Base-by-base conservation (phyloP, 2,113 vertebrate species). In the Otocyon megalotis region DNA sequence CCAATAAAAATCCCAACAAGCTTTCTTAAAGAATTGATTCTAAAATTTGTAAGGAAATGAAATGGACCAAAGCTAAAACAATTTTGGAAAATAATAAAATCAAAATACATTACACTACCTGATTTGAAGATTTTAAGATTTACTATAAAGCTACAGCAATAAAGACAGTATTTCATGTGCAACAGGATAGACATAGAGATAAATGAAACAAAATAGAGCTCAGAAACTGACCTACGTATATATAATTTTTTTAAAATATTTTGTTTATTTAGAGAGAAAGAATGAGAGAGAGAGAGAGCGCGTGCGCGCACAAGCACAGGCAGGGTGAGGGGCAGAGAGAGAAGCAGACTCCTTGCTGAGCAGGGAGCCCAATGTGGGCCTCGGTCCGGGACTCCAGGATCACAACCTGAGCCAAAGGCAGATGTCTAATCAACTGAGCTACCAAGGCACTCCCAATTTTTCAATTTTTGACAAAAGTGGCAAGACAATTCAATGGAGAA, bases 81-180 rank as follows among this genome's bases (percentile, higher is more conserved):
- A 43, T 85, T 93, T 17, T 32, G 62, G 80, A 84, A 91, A 82
- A 37, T 32, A 37, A 94, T 19, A 67, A 60, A 74, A 10, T 53
- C 54, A 63, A 43, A 94, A 83, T 37, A 71, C 32, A 67, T 62
- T 28, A 83, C 4, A 72, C 10, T 60, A 32, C 2, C 35, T 85
- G n/a, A 88, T 67, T 37, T 84, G 79, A 92, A 92, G n/a, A 88
- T 67, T 53, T 84, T 84, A 92, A 92, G 74, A 94, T 56, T 60
- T 50, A 79, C 32, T 62, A 12, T 22, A 65, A 80, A 37, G 7
- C 62, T 67, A 60, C 0, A 26, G 37, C 62, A 65, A 83, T 32
- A 24, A 63, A 81, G 37, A 50, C 5, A 72, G 63, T 28, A 35
- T 35, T n/a, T 76, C 48, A 71, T 35, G 63, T 65, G 37, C 62